Conservation (phyloP, 2,797 vertebrate genomes). For the Anisognathus igniventris region DNA sequence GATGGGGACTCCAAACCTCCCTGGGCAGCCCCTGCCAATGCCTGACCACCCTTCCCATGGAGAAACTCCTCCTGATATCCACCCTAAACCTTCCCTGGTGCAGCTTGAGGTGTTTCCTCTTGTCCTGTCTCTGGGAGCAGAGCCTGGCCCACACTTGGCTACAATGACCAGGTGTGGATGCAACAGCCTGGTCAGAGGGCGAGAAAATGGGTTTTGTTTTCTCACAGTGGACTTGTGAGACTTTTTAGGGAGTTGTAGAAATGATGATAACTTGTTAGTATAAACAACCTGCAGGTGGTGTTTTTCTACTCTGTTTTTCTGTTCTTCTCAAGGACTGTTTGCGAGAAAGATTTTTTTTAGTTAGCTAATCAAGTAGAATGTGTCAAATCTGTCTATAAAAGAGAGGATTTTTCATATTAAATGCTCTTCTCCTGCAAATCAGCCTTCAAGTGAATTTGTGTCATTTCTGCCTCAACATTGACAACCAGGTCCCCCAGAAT, state of each 20-base stretch:
- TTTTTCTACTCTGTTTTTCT: not conserved
- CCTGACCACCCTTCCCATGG: not conserved
- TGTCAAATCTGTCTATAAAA: not conserved
- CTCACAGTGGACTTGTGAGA: not conserved
- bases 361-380: too few species aligned
- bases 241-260: not conserved
- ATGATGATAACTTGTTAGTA: not conserved
- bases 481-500: not conserved
- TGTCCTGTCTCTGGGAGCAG: not conserved
- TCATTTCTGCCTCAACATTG: not conserved
- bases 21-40: not conserved
- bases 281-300: not conserved
- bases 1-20: not conserved
- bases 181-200: not conserved
- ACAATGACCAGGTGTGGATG: not conserved
- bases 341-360: not conserved
- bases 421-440: not conserved
- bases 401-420: not conserved
- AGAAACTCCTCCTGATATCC: not conserved
- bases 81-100: not conserved
- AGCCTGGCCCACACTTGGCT: not conserved
- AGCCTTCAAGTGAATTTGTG: not conserved
- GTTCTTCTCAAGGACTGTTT: not conserved
- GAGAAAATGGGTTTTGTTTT: not conserved
- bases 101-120: not conserved